Evolutionary conservation across 1,140 invertebrate genomes (phyloP).

Genomic region (Bombyx mori): ASM3026992v2 NC_085109.1:3761501-3762000

Average conservation of each 20-base stretch:
- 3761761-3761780: conserved; percentile 23
- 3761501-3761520: too few species aligned
- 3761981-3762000: conserved; percentile 28
- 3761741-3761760: conserved; percentile 17
- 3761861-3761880: conserved; percentile 47
- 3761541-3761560: too few species aligned
- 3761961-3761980: conserved; percentile 40
- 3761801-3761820: conserved; percentile 39
- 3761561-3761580: too few species aligned
- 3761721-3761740: conserved; percentile 11
- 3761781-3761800: conserved; percentile 21
- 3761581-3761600: too few species aligned
- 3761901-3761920: conserved; percentile 52
- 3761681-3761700: conserved; percentile 31
- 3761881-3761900: conserved; percentile 43
- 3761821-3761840: conserved; percentile 64
- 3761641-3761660: too few species aligned
- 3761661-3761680: conserved; percentile 1
- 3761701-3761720: conserved; percentile 31
- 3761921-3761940: conserved; percentile 48
- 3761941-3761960: conserved; percentile 64
- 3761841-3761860: conserved; percentile 59
- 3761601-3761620: too few species aligned
- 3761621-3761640: too few species aligned
- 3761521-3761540: too few species aligned